Evolutionary conservation across 2,113 vertebrate species (phyloP), one percentile per base, ranked within the genome.

Genomic region (Formicarius rufipectus): DNA sequence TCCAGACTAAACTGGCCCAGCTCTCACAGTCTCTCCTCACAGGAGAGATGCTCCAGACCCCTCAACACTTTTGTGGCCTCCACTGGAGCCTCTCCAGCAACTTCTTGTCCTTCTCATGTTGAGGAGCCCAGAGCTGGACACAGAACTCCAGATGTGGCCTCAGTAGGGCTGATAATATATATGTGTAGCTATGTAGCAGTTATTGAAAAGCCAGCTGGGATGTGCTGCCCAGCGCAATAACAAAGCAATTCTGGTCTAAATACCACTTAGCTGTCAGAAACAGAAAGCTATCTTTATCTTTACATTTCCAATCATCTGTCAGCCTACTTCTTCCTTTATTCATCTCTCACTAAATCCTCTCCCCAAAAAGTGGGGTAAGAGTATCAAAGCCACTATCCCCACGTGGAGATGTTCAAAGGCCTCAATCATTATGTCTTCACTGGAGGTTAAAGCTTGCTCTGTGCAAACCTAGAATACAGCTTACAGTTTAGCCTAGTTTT

Each of bases 1-100:
- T 31, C 24, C 47, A 60, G n/a, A 47, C 30, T 40, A 18, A 68
- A 60, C 9, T 53, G 20, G 16, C 7, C 24, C 28, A 52, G 77
- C 5, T 52, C 28, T 37, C 0, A 0, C 33, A 60, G 24, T 40
- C 28, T n/a, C 39, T 68, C 28, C 45, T 60, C 23, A 20, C 10
- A 17, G 53, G 28, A 67, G 21, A 58, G 39, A 21, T 40, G 62
- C 28, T 47, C 21, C 60, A 75, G 66, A 7, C 17, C 14, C 37
- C 8, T 23, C n/a, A 64, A 22, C 17, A 25, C 9, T 13, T 55
- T 23, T 16, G 6, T 27, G 47, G n/a, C 17, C 17, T 47, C n/a
- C 0, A 0, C 20, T 5, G 1, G 20, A 60, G 16, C 45, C 52
- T n/a, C 21, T 45, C 19, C 53, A 52, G 68, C 44, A 74, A 19